Conservation (phyloP, 1,140 invertebrate genomes). For the Bicyclus anynana region DNA sequence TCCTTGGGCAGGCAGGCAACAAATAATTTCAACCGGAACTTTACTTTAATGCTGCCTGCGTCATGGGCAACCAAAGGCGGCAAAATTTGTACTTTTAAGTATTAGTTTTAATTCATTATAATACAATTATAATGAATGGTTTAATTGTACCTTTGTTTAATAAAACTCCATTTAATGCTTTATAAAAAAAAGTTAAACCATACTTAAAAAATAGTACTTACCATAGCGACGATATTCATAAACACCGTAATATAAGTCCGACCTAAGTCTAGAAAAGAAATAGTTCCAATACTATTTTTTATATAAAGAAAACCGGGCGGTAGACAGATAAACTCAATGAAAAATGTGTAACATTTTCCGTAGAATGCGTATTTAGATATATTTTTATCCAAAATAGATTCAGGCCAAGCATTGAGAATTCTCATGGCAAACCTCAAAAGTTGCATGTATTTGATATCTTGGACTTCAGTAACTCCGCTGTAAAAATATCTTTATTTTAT, state of each 20-base stretch:
- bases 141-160: no score
- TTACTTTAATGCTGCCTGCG: no score
- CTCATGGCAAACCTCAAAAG: slow-evolving; percentile 8
- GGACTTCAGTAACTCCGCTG: slow-evolving; percentile 8
- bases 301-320: slow-evolving; percentile 14
- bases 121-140: no score
- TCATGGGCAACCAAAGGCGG: no score
- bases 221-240: slow-evolving; percentile 26
- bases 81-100: no score
- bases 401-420: slow-evolving; percentile 18
- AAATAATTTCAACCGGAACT: no score
- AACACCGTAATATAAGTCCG: slow-evolving; percentile 33
- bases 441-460: slow-evolving; percentile 27
- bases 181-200: no score
- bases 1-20: no score
- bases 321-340: slow-evolving; percentile 10
- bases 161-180: no score
- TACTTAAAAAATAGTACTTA: no score
- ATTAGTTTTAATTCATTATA: no score
- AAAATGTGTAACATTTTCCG: slow-evolving; percentile 10
- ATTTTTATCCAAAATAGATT: not conserved
- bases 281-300: slow-evolving; percentile 4
- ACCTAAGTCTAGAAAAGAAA: slow-evolving; percentile 28
- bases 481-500: not conserved
- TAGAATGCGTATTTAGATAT: slow-evolving; percentile 18